These are phyloP conservation scores for Apis cerana DNA, from an alignment of 1,140 invertebrate genomes.

Conservation along the genomic window DNA sequence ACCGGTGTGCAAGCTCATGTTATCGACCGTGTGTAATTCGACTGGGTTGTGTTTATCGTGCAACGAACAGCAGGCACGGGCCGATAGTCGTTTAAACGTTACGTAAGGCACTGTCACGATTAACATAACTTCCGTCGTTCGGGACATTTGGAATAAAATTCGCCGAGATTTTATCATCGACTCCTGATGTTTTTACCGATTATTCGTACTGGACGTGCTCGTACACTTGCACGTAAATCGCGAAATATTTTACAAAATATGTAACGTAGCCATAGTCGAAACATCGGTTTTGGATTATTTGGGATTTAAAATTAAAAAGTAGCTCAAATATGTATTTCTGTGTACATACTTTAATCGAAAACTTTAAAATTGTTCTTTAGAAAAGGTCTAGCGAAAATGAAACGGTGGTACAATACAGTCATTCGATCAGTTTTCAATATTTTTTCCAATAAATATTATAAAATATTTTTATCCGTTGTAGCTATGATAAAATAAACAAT, in stretches of 20 bases:
- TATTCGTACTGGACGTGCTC: background rate
- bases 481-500: no score
- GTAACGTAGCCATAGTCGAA: background rate
- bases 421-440: no score
- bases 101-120: slow-evolving; percentile 34
- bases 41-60: slow-evolving; percentile 55
- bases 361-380: background rate
- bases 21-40: slow-evolving; percentile 63
- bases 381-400: background rate
- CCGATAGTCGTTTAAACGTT: slow-evolving; percentile 38
- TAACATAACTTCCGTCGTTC: slow-evolving; percentile 18
- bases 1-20: slow-evolving; percentile 31
- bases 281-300: background rate
- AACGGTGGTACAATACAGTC: no score
- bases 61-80: slow-evolving; percentile 12
- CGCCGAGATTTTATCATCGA: slow-evolving; percentile 12
- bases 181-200: slow-evolving; percentile 9
- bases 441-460: no score
- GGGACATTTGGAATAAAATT: background rate
- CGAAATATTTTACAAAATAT: background rate
- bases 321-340: background rate
- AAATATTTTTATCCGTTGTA: no score
- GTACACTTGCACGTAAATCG: background rate
- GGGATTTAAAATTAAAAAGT: background rate
- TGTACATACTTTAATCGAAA: background rate